Evolutionary conservation across 1,140 invertebrate species (phyloP).

Genomic region (Rhopalosiphum padi): DNA sequence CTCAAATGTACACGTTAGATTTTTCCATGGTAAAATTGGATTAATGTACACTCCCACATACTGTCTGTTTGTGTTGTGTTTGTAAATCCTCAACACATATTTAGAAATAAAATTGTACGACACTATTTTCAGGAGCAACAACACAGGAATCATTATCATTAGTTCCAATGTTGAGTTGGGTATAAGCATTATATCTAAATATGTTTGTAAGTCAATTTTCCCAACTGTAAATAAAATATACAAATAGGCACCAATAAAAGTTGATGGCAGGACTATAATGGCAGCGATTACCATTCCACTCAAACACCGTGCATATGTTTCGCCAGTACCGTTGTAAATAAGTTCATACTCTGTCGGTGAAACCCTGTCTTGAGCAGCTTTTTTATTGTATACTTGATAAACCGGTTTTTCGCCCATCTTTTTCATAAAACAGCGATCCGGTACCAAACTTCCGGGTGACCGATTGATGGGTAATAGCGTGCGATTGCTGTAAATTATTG

Average conservation of each 20-base stretch:
- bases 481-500: background rate
- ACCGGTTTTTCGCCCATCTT: conserved; percentile 15
- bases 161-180: background rate
- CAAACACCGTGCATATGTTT: background rate
- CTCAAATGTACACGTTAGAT: background rate
- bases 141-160: background rate
- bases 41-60: conserved; percentile 34
- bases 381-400: conserved; percentile 34
- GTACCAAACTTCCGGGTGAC: too few species aligned
- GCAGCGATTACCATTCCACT: conserved; percentile 3
- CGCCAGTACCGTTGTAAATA: conserved; percentile 2
- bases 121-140: conserved; percentile 21
- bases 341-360: conserved; percentile 37
- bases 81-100: conserved; percentile 44
- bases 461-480: background rate
- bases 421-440: conserved; percentile 41
- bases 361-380: conserved; percentile 16
- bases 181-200: conserved; percentile 12
- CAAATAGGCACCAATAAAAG: background rate
- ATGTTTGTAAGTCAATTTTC: background rate
- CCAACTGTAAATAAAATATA: background rate
- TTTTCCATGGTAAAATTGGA: conserved; percentile 52
- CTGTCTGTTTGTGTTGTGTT: conserved; percentile 10
- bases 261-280: background rate
- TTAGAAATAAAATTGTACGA: conserved; percentile 51